phyloP scores from a whole-genome alignment of 2,797 vertebrate genomes.

The Phylloscopus collybita region DNA sequence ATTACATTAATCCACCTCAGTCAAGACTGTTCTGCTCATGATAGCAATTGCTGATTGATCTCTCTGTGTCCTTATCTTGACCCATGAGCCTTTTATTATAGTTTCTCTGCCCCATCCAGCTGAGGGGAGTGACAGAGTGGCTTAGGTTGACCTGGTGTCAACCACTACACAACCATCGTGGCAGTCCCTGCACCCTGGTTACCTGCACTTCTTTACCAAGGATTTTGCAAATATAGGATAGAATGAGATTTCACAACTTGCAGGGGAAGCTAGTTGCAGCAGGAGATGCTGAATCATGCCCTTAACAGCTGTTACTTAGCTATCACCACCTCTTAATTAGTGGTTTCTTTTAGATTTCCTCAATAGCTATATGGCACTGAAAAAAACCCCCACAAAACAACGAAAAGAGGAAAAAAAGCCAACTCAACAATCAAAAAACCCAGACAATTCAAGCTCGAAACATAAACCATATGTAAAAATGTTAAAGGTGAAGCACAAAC shows the following conservation, averaged over 20 bases:
- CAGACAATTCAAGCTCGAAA: background rate
- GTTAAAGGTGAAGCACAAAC: background rate
- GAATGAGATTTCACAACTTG: background rate
- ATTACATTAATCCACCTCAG: background rate
- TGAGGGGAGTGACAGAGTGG: background rate
- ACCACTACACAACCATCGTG: fast-evolving
- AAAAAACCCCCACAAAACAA: background rate
- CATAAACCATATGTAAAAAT: background rate
- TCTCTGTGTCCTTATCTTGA: background rate
- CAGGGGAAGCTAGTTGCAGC: background rate
- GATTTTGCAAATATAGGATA: background rate
- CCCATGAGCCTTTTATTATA: background rate
- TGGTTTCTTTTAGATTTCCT: background rate
- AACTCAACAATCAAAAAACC: background rate
- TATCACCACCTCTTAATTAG: background rate
- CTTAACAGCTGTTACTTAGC: background rate
- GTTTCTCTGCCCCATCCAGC: background rate
- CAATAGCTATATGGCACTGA: background rate
- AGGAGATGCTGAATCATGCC: background rate
- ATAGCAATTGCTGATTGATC: background rate
- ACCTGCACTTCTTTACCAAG: background rate
- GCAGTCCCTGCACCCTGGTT: background rate
- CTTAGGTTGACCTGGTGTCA: background rate
- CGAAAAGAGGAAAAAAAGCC: background rate
- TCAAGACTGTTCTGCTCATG: background rate